A percentile compares a stretch with the other conserved stretches of the same genome.
phyloP scores from a whole-genome alignment of 2,113 vertebrate species.

The Gymnarchus niloticus region DNA sequence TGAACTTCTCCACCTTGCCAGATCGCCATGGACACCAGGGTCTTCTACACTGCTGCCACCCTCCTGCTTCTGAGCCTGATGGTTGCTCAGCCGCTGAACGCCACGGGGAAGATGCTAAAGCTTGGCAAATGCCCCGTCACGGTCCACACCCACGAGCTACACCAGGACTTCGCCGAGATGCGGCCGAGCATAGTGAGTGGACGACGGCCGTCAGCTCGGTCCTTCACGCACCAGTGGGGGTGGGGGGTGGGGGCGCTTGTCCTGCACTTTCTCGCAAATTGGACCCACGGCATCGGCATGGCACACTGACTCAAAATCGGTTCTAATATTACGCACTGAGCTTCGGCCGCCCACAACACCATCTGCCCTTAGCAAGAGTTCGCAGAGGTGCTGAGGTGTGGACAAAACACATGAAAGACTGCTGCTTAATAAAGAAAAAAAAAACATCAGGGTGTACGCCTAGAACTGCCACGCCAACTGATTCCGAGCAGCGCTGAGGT shows the following conservation, averaged over 20 bases:
- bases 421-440: neutral
- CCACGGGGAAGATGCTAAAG: slow-evolving; percentile 34
- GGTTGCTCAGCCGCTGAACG: slow-evolving; percentile 19
- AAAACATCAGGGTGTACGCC: neutral
- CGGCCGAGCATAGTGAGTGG: slow-evolving; percentile 50
- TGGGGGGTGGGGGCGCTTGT: neutral
- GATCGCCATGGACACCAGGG: neutral
- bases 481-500: slow-evolving; percentile 1
- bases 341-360: slow-evolving; percentile 3
- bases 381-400: neutral
- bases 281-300: neutral
- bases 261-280: neutral
- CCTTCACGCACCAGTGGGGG: neutral
- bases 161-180: slow-evolving; percentile 49
- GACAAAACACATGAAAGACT: neutral
- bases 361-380: neutral
- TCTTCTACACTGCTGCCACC: neutral
- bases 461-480: neutral
- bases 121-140: slow-evolving; percentile 52
- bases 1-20: neutral
- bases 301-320: neutral
- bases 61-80: slow-evolving; percentile 42
- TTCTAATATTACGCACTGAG: neutral
- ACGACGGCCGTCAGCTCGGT: neutral
- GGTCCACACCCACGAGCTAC: slow-evolving; percentile 57